Conservation (phyloP, 2,113 vertebrate species). For the Theristicus caerulescens region DNA sequence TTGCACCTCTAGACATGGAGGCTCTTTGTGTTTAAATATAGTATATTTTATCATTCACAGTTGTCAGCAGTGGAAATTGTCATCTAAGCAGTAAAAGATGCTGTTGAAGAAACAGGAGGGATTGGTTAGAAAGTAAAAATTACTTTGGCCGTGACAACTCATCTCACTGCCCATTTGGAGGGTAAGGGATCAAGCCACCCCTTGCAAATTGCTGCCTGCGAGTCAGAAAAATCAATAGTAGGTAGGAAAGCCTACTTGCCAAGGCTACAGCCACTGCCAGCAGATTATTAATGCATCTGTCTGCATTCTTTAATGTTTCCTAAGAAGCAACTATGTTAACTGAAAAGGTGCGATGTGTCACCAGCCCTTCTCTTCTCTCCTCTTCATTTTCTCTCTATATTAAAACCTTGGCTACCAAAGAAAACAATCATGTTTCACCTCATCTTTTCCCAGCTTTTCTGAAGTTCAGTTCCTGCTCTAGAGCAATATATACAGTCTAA, state of each 20-base stretch:
- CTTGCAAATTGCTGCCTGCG: slow-evolving; percentile 34
- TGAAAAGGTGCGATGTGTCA: slow-evolving; percentile 62
- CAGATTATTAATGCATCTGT: slow-evolving; percentile 63
- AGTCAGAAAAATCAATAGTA: slow-evolving; percentile 53
- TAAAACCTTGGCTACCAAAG: slow-evolving; percentile 68
- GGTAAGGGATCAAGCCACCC: background rate
- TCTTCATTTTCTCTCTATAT: slow-evolving; percentile 61
- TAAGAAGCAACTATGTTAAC: slow-evolving; percentile 63
- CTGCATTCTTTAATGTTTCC: slow-evolving; percentile 65
- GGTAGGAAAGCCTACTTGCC: slow-evolving; percentile 33
- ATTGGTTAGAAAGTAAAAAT: slow-evolving; percentile 11
- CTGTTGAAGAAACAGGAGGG: slow-evolving; percentile 42
- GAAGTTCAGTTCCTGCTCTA: slow-evolving; percentile 59
- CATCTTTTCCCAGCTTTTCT: slow-evolving; percentile 68
- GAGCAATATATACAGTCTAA: slow-evolving; percentile 56
- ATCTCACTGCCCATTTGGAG: background rate
- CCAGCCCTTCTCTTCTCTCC: slow-evolving; percentile 63
- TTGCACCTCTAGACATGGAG: background rate
- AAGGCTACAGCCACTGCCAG: slow-evolving; percentile 44
- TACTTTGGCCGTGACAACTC: background rate
- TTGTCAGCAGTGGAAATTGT: slow-evolving; percentile 59
- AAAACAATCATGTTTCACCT: slow-evolving; percentile 67
- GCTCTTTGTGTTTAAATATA: slow-evolving; percentile 40
- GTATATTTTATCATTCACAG: slow-evolving; percentile 9
- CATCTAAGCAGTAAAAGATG: slow-evolving; percentile 55